Evolutionary conservation across 2,797 vertebrate species (phyloP), one percentile per base, ranked within the genome.

Genomic region (Prionace glauca): DNA sequence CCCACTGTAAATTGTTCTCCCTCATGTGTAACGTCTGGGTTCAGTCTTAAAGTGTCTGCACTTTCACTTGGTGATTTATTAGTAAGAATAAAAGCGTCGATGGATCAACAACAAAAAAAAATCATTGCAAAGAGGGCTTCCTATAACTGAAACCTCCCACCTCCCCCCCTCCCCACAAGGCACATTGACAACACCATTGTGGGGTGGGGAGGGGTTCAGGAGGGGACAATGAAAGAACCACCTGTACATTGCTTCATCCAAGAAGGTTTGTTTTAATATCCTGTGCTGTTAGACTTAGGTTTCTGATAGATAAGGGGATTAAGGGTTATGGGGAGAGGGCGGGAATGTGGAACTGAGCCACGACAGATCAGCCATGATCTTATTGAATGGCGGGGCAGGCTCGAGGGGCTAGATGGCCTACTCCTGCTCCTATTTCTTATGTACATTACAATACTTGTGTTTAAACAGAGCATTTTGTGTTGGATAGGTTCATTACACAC

Each of bases 21-120:
- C 60, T 74, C 71, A n/a, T 95, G 93, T 95, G 26, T 95, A 60
- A 95, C 71, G 29, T 77, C 50, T 56, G 62, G 72, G 50, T 56
- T 16, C 26, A 50, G 41, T 50, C 24, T 60, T 95, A 77, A 77
- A 74, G 62, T 94, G 92, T 26, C 93, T 20, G 18, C 16, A 32
- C 26, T 72, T 56, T 77, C 45, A 95, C 77, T 56, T 29, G 45
- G 18, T 32, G 50, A 95, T 95, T 95, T 95, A n/a, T 95, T 95
- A 60, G 22, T 60, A 4, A 77, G 60, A 9, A n/a, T 18, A 18
- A 77, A n/a, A 56, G 71, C 5, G 11, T 95, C 29, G 74, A 95
- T 77, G 77, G 74, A 95, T 56, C 9, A 77, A 50, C 11, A 60
- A 50, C 29, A 18, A 60, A 88, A 56, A 74, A 77, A 77, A 60